These are phyloP conservation scores for Trochalopteron elliotii DNA, from an alignment of 2,113 vertebrate species.

Conservation along the genomic window DNA sequence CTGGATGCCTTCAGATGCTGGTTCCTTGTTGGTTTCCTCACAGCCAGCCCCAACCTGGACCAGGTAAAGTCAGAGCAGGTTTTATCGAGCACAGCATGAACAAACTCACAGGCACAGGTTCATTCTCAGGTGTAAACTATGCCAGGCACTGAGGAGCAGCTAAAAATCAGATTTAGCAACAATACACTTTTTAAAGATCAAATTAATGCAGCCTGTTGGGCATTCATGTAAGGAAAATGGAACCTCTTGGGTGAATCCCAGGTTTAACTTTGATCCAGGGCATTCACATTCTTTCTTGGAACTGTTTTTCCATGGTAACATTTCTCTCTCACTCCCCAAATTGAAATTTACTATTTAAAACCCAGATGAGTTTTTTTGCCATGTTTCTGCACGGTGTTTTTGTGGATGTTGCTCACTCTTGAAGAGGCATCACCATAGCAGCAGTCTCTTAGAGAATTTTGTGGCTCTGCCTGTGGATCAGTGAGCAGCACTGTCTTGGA, in stretches of 20 bases:
- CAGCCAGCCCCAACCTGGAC: not conserved
- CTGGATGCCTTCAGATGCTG: not conserved
- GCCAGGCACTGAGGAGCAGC: not conserved
- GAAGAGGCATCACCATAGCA: not conserved
- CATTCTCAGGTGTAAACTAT: not conserved
- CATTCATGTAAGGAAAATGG: not conserved
- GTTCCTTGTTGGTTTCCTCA: rapidly evolving
- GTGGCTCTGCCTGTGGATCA: not conserved
- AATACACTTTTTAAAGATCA: not conserved
- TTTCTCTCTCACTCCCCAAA: not conserved
- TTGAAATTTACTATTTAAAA: not conserved
- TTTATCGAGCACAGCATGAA: rapidly evolving
- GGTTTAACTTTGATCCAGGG: not conserved
- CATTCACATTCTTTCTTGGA: not conserved
- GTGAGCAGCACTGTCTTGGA: not conserved
- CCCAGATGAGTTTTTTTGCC: not conserved
- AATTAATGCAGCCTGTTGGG: too few species aligned
- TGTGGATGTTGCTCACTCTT: not conserved
- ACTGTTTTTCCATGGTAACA: not conserved
- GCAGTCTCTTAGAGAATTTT: not conserved
- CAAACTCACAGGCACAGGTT: not conserved
- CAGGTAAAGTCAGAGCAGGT: not conserved
- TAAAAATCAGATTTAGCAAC: not conserved
- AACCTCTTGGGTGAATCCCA: rapidly evolving
- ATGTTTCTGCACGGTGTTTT: rapidly evolving